Conservation (phyloP, 2,113 vertebrate species). For the Micromys minutus region DNA sequence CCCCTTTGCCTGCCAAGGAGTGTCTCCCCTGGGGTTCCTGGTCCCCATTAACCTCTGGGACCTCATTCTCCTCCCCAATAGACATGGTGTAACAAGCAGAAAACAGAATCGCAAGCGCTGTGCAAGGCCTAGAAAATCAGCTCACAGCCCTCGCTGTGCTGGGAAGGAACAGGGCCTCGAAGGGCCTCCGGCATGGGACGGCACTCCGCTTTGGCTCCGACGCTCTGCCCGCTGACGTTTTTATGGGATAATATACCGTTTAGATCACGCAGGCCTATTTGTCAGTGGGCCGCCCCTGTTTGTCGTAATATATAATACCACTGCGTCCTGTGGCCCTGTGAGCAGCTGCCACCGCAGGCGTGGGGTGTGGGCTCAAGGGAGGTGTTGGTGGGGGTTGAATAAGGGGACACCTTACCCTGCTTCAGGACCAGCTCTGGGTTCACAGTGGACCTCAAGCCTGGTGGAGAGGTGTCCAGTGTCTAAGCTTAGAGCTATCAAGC, state of each 20-base stretch:
- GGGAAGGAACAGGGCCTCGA: not conserved
- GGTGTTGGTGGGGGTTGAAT: not conserved
- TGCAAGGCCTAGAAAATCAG: not conserved
- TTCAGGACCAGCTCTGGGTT: not conserved
- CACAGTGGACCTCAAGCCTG: not conserved
- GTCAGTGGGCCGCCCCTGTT: slow-evolving; percentile 64
- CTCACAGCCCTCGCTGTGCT: rapidly evolving
- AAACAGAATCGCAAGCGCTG: not conserved
- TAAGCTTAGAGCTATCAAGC: slow-evolving; percentile 7
- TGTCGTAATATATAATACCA: not conserved
- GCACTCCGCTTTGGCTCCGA: not conserved
- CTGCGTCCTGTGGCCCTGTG: not conserved
- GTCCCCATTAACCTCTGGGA: not conserved
- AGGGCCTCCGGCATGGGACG: not conserved
- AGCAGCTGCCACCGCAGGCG: not conserved
- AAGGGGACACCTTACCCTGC: not conserved
- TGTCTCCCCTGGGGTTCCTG: not conserved
- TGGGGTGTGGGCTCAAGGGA: not conserved
- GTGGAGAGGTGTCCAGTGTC: not conserved
- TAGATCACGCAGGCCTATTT: slow-evolving; percentile 19
- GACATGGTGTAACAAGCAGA: not conserved
- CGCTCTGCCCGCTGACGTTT: slow-evolving; percentile 70
- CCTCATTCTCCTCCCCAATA: not conserved
- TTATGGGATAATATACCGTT: slow-evolving; percentile 69
- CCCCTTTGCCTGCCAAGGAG: not conserved